Evolutionary conservation across 2,888 invertebrate genomes (phyloP).

Genomic region (Plebejus argus): DNA sequence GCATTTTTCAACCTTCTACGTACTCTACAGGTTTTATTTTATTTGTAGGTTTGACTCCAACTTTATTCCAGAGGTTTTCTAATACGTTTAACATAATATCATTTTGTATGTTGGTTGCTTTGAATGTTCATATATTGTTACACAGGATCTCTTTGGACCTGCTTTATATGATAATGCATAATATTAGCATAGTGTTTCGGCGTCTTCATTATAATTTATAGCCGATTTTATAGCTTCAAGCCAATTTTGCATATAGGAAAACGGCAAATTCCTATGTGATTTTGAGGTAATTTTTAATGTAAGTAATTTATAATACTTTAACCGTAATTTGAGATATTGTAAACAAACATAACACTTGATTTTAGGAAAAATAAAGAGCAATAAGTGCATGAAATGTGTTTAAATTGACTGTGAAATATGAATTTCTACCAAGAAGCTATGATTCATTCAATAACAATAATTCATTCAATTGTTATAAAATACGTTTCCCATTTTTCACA

Average conservation of each 20-base stretch:
- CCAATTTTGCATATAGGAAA: neutral
- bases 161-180: neutral
- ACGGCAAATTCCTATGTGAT: neutral
- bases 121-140: neutral
- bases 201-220: neutral
- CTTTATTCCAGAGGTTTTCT: neutral
- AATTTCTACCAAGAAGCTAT: no score
- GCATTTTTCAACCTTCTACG: no score
- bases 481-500: neutral
- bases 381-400: no score
- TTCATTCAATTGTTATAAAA: neutral
- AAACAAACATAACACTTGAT: no score
- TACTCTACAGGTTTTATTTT: no score
- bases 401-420: no score
- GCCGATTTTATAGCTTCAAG: neutral
- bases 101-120: no score
- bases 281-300: neutral
- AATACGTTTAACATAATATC: no score
- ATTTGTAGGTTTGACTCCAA: neutral
- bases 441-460: no score
- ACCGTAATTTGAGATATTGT: no score
- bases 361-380: no score
- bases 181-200: neutral
- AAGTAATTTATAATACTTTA: no score
- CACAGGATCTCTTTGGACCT: neutral